Evolutionary conservation across 2,888 invertebrate genomes (phyloP).

Genomic region (Hartigia nigra): DNA sequence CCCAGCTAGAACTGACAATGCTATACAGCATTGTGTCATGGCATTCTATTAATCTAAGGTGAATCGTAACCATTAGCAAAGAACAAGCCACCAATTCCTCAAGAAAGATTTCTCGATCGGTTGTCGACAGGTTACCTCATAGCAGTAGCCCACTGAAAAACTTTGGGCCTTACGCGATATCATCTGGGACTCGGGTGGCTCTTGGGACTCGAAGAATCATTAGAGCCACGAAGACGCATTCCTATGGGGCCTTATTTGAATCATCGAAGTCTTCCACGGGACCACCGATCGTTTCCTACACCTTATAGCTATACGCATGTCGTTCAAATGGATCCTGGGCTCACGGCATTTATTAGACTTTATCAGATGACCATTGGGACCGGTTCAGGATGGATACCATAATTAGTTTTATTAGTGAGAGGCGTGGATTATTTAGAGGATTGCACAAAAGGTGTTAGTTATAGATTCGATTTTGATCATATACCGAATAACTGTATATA

Average conservation of each 20-base stretch:
- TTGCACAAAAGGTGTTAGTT: slow-evolving; percentile 16
- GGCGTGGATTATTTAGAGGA: slow-evolving; percentile 21
- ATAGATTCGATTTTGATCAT: background rate
- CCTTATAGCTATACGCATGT: background rate
- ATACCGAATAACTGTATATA: background rate
- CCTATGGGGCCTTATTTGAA: slow-evolving; percentile 24
- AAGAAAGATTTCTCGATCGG: background rate
- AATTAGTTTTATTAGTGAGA: slow-evolving; percentile 49
- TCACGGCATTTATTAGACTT: slow-evolving; percentile 32
- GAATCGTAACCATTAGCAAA: background rate
- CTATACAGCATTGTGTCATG: background rate
- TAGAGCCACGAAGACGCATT: slow-evolving; percentile 37
- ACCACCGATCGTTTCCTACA: slow-evolving; percentile 3
- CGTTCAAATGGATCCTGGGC: slow-evolving; percentile 13
- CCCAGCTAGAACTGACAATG: background rate
- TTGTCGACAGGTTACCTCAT: background rate
- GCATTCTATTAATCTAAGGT: background rate
- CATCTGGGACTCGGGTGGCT: slow-evolving; percentile 42
- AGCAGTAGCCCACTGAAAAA: slow-evolving; percentile 22
- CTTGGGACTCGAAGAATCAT: slow-evolving; percentile 49
- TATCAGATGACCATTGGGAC: slow-evolving; percentile 49
- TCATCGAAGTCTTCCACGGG: slow-evolving; percentile 15
- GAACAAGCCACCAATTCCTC: background rate
- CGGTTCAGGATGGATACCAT: slow-evolving; percentile 40
- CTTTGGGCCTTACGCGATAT: slow-evolving; percentile 45